phyloP scores from a whole-genome alignment of 2,113 vertebrate genomes.

The Myanophis thanlyinensis region DNA sequence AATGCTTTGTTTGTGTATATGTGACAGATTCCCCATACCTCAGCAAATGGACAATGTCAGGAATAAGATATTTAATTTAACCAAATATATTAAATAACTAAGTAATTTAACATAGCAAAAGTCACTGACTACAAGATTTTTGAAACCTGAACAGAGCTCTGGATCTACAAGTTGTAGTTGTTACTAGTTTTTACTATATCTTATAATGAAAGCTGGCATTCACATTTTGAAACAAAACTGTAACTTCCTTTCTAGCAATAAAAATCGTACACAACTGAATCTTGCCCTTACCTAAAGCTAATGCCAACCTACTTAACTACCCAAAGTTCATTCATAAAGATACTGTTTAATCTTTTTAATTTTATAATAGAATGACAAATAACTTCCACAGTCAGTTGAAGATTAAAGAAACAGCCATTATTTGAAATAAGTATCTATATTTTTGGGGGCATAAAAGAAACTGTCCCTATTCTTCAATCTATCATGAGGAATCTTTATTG shows the following conservation, averaged over 20 bases:
- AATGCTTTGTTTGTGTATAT: background rate
- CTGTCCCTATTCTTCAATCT: background rate
- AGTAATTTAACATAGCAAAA: background rate
- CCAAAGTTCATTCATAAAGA: background rate
- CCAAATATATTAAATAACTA: background rate
- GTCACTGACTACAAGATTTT: background rate
- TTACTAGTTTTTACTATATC: background rate
- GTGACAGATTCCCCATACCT: background rate
- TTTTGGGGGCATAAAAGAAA: background rate
- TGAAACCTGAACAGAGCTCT: background rate
- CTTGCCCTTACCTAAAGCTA: background rate
- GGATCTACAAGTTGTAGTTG: background rate
- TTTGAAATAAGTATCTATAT: background rate
- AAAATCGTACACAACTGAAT: background rate
- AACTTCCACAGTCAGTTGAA: background rate
- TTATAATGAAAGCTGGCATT: background rate
- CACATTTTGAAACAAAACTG: background rate
- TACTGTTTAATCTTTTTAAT: background rate
- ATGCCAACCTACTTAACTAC: background rate
- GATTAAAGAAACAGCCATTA: background rate
- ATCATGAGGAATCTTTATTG: constrained; percentile 2
- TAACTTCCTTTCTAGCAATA: background rate
- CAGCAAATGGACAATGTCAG: background rate
- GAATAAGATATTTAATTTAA: background rate
- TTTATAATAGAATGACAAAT: background rate